Percentiles rank a stretch among this genome's conserved stretches.
Conservation (phyloP, 2,888 invertebrate genomes). For the Belgica antarctica region DNA sequence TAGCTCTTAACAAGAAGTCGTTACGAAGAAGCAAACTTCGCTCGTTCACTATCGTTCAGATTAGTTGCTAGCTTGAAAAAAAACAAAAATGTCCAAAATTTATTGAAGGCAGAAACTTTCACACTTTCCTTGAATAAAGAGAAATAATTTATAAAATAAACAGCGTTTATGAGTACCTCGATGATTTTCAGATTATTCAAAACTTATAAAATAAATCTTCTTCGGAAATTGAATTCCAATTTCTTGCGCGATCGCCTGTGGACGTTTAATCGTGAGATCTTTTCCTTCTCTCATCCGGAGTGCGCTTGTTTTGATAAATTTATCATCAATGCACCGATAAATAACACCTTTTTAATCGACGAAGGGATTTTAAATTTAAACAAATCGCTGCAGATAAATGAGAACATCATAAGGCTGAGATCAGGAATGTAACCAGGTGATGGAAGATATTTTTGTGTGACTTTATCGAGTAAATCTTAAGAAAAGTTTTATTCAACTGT, state of each 20-base stretch:
- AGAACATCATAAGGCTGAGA: too few relatives aligned
- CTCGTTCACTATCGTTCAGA: neutral
- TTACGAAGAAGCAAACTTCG: neutral
- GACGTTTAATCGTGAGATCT: too few relatives aligned
- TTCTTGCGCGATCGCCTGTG: neutral
- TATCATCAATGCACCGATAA: conserved; percentile 43
- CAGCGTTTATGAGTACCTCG: neutral
- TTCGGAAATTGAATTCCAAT: conserved; percentile 15
- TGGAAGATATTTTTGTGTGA: too few relatives aligned
- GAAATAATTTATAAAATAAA: neutral
- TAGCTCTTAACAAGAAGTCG: neutral
- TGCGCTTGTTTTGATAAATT: conserved; percentile 43
- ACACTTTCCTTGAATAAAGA: conserved; percentile 19
- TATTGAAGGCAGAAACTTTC: conserved; percentile 3
- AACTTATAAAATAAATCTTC: neutral
- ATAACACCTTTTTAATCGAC: conserved; percentile 44
- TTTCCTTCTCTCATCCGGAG: neutral
- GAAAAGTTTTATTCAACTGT: too few relatives aligned
- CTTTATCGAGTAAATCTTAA: too few relatives aligned
- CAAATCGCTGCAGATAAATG: neutral
- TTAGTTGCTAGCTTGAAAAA: neutral
- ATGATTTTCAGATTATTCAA: neutral
- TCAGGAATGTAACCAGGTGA: too few relatives aligned
- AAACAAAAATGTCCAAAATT: conserved; percentile 17
- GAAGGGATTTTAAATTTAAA: conserved; percentile 8